Percentiles rank a stretch among this genome's conserved stretches.
Conservation (phyloP, 2,113 vertebrate species). For the Hemiscyllium ocellatum region DNA sequence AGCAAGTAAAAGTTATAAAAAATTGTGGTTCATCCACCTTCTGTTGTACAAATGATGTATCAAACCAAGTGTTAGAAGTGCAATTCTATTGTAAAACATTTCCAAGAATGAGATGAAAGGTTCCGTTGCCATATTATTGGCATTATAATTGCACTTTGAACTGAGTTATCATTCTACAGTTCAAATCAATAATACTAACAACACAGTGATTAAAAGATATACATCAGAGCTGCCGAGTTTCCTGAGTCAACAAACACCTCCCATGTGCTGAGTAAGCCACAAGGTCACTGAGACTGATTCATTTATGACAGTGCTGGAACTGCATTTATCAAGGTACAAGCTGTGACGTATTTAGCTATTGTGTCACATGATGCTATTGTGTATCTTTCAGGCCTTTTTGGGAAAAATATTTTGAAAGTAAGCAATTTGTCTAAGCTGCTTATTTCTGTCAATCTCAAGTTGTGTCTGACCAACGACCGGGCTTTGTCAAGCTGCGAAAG, state of each 20-base stretch:
- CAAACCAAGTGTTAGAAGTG: background rate
- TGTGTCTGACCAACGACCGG: background rate
- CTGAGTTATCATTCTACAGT: constrained; percentile 25
- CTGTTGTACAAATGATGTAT: background rate
- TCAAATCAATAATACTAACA: constrained; percentile 34
- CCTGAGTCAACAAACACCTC: constrained; percentile 18
- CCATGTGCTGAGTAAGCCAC: background rate
- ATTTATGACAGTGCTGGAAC: background rate
- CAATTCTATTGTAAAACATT: background rate
- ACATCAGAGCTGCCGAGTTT: constrained; percentile 18
- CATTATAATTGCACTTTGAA: background rate
- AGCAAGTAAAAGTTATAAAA: background rate
- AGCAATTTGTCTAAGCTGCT: background rate
- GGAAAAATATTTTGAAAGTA: background rate
- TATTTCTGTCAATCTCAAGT: background rate
- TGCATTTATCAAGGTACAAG: background rate
- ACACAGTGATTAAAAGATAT: constrained; percentile 10
- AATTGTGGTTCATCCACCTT: background rate
- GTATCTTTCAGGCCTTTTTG: background rate
- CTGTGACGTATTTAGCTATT: background rate
- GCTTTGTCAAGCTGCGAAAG: background rate
- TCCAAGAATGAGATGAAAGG: constrained; percentile 27
- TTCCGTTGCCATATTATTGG: background rate
- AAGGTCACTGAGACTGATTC: background rate
- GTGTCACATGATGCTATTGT: background rate